These are phyloP conservation scores for Ectemnius continuus DNA, from an alignment of 2,888 invertebrate species.

Conservation along the genomic window DNA sequence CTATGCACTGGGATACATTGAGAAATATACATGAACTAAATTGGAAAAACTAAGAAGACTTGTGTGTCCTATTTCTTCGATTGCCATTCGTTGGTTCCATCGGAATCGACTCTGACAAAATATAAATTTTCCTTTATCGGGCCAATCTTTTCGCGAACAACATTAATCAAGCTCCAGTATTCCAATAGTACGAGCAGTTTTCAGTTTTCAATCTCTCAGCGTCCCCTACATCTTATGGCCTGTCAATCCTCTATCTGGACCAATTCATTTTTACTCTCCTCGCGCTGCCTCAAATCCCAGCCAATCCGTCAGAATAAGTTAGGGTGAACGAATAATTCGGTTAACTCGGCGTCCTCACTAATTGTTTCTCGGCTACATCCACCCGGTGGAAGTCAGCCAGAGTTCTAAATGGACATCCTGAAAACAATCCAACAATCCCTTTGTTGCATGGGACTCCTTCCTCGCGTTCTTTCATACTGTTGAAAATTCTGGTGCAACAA, in stretches of 20 bases:
- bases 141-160: conserved; percentile 1
- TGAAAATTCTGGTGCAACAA: too few species aligned
- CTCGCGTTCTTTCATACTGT: too few species aligned
- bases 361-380: conserved; percentile 3
- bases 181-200: not conserved
- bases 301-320: conserved; percentile 68
- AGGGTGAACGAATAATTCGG: conserved; percentile 65
- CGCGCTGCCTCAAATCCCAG: conserved; percentile 23
- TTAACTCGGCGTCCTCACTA: conserved; percentile 28
- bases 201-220: conserved; percentile 24
- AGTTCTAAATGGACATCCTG: conserved; percentile 12
- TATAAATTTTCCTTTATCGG: too few species aligned
- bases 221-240: conserved; percentile 12
- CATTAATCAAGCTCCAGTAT: conserved; percentile 42
- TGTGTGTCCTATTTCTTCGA: too few species aligned
- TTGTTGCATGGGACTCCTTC: not conserved
- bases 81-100: too few species aligned
- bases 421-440: not conserved
- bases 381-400: not conserved
- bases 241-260: conserved; percentile 15
- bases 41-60: too few species aligned
- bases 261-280: conserved; percentile 43
- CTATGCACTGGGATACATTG: too few species aligned
- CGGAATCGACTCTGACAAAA: too few species aligned
- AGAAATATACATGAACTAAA: too few species aligned